phyloP scores from a whole-genome alignment of 2,797 vertebrate species.

The Dromococcyx pavoninus region DNA sequence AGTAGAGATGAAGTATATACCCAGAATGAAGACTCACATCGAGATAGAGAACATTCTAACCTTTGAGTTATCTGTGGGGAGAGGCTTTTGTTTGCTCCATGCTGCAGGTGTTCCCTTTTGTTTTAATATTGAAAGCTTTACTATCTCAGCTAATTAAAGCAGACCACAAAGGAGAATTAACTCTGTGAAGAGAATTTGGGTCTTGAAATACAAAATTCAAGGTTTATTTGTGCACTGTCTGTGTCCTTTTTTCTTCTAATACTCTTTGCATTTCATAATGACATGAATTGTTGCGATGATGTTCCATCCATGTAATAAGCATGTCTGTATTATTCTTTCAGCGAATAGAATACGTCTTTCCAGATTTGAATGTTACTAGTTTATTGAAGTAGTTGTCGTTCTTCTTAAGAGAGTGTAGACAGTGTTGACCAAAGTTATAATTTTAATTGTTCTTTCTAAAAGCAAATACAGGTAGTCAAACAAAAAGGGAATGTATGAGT shows the following conservation, averaged over 20 bases:
- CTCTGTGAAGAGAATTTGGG: background rate
- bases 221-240: background rate
- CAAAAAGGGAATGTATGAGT: background rate
- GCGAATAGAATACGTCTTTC: background rate
- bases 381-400: background rate
- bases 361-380: background rate
- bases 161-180: too few relatives aligned
- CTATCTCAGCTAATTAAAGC: background rate
- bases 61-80: background rate
- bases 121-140: background rate
- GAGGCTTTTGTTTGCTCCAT: background rate
- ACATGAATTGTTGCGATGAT: background rate
- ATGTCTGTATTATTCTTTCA: background rate
- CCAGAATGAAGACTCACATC: background rate
- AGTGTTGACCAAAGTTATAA: background rate
- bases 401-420: background rate
- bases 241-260: background rate
- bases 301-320: background rate
- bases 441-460: background rate
- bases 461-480: background rate
- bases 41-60: background rate
- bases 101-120: background rate
- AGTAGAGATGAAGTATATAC: background rate
- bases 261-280: background rate
- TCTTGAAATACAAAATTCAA: background rate